Percentiles rank a stretch among this genome's conserved stretches.
Evolutionary conservation across 1,140 invertebrate species (phyloP).

Genomic region (Laodelphax striatellus): DNA sequence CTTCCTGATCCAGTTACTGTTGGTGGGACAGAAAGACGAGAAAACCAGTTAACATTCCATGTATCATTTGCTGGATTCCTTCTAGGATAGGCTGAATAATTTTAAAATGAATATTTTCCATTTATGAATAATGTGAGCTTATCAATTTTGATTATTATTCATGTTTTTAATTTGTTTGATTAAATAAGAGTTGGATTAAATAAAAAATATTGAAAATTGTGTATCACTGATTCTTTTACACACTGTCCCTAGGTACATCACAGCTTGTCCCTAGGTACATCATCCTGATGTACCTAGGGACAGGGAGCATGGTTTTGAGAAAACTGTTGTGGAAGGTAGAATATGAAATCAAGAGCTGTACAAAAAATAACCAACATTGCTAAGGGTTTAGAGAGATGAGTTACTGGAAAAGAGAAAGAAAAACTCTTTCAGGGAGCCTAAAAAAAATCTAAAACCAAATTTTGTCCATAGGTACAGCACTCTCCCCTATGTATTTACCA

Average conservation of each 20-base stretch:
- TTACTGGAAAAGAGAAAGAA: not conserved
- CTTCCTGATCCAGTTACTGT: slow-evolving; percentile 1
- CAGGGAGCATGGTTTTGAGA: not conserved
- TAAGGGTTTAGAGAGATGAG: not conserved
- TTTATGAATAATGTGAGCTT: not conserved
- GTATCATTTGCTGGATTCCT: slow-evolving; percentile 3
- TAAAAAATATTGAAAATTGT: not conserved
- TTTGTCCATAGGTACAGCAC: slow-evolving; percentile 10
- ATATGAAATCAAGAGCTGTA: not conserved
- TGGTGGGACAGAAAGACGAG: slow-evolving; percentile 1
- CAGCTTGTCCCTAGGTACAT: too few species aligned
- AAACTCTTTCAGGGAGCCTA: not conserved
- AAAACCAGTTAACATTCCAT: not conserved
- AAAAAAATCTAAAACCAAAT: not conserved
- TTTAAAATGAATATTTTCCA: not conserved
- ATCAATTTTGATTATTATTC: not conserved
- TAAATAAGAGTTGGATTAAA: not conserved
- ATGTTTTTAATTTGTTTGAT: not conserved
- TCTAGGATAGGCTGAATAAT: not conserved
- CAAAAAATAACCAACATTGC: not conserved
- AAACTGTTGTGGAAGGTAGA: not conserved
- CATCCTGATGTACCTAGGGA: not conserved
- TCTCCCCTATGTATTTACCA: not conserved
- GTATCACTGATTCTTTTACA: not conserved
- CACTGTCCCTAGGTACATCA: not conserved